These are phyloP conservation scores for Ctenodactylus gundi DNA, from an alignment of 2,113 vertebrate species.

Conservation along the genomic window DNA sequence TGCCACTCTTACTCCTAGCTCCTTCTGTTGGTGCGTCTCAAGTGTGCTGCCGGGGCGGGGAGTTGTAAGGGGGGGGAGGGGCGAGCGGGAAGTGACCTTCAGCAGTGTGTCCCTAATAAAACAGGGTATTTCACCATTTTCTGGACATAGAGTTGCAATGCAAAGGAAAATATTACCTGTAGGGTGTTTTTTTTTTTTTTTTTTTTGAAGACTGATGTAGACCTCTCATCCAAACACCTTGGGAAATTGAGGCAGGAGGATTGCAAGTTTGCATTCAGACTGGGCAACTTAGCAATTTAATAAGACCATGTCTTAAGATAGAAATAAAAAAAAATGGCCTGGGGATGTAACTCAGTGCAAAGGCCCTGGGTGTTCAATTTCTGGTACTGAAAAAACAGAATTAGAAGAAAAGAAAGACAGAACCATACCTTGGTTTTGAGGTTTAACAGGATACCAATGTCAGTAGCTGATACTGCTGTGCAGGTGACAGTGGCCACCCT, in stretches of 20 bases:
- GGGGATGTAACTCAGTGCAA: no score
- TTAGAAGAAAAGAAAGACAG: background rate
- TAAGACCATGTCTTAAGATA: no score
- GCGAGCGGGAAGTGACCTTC: no score
- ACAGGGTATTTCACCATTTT: background rate
- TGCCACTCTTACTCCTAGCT: slow-evolving; percentile 8
- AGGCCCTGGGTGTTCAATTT: no score
- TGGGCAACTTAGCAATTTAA: no score
- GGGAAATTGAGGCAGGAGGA: no score
- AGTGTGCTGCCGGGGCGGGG: background rate
- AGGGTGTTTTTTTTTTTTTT: background rate
- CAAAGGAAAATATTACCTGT: background rate
- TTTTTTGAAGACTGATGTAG: no score
- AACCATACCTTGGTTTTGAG: background rate
- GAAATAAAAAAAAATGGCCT: no score
- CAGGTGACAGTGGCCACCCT: background rate
- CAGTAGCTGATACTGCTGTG: background rate
- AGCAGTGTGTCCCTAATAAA: background rate
- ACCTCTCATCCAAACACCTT: no score
- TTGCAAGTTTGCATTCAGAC: no score
- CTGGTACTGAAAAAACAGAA: no score
- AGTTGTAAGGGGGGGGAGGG: background rate
- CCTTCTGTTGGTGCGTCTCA: slow-evolving; percentile 9
- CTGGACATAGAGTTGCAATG: background rate
- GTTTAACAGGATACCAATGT: background rate